Base-by-base conservation (phyloP, 2,888 invertebrate genomes). In the Rutpela maculata region DNA sequence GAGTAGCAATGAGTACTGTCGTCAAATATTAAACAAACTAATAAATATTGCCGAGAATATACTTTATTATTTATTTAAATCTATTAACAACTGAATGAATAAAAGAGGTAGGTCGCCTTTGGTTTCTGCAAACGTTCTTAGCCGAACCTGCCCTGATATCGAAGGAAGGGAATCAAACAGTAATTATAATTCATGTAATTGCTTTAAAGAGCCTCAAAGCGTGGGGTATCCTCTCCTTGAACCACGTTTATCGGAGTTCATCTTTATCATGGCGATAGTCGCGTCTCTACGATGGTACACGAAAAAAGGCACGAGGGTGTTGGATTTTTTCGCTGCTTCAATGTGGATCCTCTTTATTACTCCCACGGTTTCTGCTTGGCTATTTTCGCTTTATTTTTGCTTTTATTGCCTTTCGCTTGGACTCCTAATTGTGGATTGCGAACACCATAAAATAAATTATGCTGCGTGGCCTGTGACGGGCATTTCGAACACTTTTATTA, bases 111-210 rank as follows among this genome's bases (percentile, higher is more conserved):
- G 22, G 4, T 26, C 22, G 22, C 22, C 22, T 26, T 3, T 26
- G 31, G 4, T 35, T 35, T 35, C 9, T 7, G 31, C 7, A 22
- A 60, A 22, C 5, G 22, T 22, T 60, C 3, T 63, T 12, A 43
- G 65, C 65, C 22, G 43, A 65, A 17, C 67, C 74, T 67, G 22
- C 35, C 70, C 75, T 69, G 69, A 75, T 66, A 66, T 55, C 75
- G 35, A 56, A 43, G 66, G 43, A 71, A 17, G 72, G 68, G 75
- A 75, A 82, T 81, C 79, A 75, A 78, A 78, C 55, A 80, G 80
- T 79, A 82, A 84, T 84, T 82, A 83, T 84, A 82, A 83, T 83
- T 83, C 81, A 81, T 82, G 81, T 84, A 83, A 84, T 84, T 84
- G 82, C 84, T 75, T 75, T 70, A 81, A 80, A 84, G 81, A 81